A percentile compares a stretch with the other conserved stretches of the same genome.
Conservation (phyloP, 2,888 invertebrate genomes). For the Drosophila limbata region DNA sequence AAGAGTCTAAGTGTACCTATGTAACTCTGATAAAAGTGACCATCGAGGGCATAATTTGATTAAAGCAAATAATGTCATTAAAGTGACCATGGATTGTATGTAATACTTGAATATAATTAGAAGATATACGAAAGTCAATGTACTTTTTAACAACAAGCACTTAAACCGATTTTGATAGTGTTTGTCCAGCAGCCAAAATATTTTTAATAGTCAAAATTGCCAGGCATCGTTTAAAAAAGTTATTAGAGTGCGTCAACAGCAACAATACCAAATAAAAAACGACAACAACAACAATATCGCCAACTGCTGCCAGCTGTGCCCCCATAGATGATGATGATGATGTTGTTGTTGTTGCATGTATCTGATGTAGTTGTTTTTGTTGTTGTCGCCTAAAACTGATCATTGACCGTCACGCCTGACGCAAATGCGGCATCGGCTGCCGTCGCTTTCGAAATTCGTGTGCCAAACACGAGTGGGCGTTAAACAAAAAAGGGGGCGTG, state of each 20-base stretch:
- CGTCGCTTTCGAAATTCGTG: conserved; percentile 75
- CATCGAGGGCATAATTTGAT: too few relatives aligned
- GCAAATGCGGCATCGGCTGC: conserved; percentile 49
- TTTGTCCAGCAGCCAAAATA: conserved; percentile 51
- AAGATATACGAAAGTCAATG: not conserved
- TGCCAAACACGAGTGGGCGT: conserved; percentile 66
- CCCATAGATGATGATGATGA: conserved; percentile 15
- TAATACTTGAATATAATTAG: not conserved
- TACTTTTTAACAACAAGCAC: conserved; percentile 2
- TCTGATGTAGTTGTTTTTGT: conserved; percentile 37
- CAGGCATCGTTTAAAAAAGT: conserved; percentile 67
- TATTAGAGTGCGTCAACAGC: conserved; percentile 75
- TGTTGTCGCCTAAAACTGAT: conserved; percentile 65
- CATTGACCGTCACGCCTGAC: conserved; percentile 81
- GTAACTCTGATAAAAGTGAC: too few relatives aligned
- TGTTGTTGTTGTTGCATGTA: conserved; percentile 28
- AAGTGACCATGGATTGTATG: not conserved
- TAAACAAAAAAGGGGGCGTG: not conserved
- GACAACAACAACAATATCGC: conserved; percentile 29
- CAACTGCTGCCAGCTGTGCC: conserved; percentile 47
- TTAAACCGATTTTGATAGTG: conserved; percentile 29
- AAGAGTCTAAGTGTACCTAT: too few relatives aligned
- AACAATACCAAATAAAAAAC: conserved; percentile 24
- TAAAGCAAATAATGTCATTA: not conserved
- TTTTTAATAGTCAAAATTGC: conserved; percentile 60